Base-by-base conservation (phyloP, 2,888 invertebrate genomes). In the Gandaritis pyraliata region DNA sequence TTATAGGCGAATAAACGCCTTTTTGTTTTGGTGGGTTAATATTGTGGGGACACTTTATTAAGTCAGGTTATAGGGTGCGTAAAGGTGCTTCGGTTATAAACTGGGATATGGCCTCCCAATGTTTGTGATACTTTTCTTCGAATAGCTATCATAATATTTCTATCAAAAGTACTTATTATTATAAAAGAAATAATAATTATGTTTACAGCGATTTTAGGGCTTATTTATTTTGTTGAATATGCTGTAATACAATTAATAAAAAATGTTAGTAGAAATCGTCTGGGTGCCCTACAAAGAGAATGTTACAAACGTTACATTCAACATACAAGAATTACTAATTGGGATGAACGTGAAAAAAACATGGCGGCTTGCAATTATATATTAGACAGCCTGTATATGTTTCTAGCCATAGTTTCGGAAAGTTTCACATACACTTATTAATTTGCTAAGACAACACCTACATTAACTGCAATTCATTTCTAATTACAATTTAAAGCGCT, bases 31-130 rank as follows among this genome's bases (percentile, higher is more conserved):
- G 57, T 45, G 57, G 64, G 64, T 65, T 64, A 43, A 43, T 43
- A 68, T 62, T 64, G 64, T 54, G 63, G 64, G 66, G 66, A 65
- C 67, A 67, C 68, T 69, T 69, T 69, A 71, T 71, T 71, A 71
- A 69, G 65, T 61, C 58, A 63, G 62, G 64, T 71, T 69, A 71
- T 71, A 66, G 68, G 62, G 59, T 63, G 41, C 55, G 65, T 58
- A 58, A 69, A 65, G 64, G 67, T 64, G 60, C 53, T 68, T 59
- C 50, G 65, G 66, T 60, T 67, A 62, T 68, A 68, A 70, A 70
- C 46, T 58, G 58, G 54, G 48, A 64, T 46, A 54, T 68, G 57
- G 61, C 60, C 60, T 59, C 61, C 58, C 65, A 62, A 61, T 59
- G 64, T 66, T 58, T 57, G 29, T 54, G 52, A 56, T 39, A 61